A percentile compares a stretch with the other conserved stretches of the same genome.
phyloP scores from a whole-genome alignment of 1,140 invertebrate species.

The Dendroctonus ponderosae region DNA sequence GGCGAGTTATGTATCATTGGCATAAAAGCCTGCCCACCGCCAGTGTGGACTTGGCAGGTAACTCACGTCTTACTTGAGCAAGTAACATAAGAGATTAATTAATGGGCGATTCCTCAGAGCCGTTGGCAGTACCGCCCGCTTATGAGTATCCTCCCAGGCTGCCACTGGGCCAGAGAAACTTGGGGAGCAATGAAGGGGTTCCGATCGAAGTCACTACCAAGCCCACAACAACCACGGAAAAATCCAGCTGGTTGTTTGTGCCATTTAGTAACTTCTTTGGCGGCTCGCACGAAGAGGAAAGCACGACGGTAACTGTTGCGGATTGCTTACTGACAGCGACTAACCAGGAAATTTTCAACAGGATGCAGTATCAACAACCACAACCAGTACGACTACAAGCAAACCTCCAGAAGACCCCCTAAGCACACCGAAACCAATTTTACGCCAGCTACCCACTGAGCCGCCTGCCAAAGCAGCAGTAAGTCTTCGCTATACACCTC shows the following conservation, averaged over 20 bases:
- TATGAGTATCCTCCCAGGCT: conserved; percentile 8
- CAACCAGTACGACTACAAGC: not conserved
- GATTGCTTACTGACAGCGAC: not conserved
- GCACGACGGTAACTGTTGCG: conserved; percentile 16
- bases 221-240: conserved; percentile 26
- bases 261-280: conserved; percentile 28
- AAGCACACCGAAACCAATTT: not conserved
- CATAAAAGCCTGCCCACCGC: conserved; percentile 42
- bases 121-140: not conserved
- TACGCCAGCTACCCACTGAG: not conserved
- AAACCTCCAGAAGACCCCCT: too few relatives aligned
- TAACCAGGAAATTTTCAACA: not conserved
- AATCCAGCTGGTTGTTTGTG: conserved; percentile 28
- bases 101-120: too few relatives aligned
- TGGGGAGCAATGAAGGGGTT: not conserved
- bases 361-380: not conserved
- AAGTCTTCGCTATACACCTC: not conserved
- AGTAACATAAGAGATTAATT: too few relatives aligned
- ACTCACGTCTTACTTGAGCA: not conserved
- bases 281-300: conserved; percentile 22
- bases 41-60: conserved; percentile 27
- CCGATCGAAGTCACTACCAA: not conserved
- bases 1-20: conserved; percentile 43
- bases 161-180: conserved; percentile 6
- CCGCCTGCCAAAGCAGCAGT: not conserved